Evolutionary conservation across 2,888 invertebrate species (phyloP).

Genomic region (Yponomeuta malinellus): DNA sequence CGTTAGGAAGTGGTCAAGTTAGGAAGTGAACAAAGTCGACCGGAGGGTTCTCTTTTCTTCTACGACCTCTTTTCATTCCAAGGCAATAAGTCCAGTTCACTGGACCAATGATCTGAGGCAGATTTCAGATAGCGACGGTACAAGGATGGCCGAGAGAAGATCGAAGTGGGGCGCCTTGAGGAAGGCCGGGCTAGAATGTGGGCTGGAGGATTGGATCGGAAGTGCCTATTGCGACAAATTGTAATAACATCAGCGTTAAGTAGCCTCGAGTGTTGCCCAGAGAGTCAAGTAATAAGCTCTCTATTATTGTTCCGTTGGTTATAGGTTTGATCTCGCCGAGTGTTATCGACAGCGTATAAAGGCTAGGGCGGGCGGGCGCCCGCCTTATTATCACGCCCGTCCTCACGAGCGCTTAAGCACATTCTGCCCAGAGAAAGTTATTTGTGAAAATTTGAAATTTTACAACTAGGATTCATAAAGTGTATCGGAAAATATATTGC

Average conservation of each 20-base stretch:
- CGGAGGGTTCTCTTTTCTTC: no score
- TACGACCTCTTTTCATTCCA: no score
- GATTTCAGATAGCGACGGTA: no score
- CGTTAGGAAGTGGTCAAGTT: no score
- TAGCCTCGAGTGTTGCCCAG: not conserved
- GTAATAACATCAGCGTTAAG: not conserved
- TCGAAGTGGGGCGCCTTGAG: no score
- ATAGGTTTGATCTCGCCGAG: not conserved
- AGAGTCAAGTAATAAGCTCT: not conserved
- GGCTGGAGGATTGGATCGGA: no score
- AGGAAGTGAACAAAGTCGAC: no score
- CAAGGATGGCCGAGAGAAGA: no score
- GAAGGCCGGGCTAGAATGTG: no score
- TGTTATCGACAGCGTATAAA: constrained; percentile 40
- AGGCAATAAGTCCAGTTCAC: no score
- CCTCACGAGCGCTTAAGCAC: constrained; percentile 34
- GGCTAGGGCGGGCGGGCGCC: constrained; percentile 39
- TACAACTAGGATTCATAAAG: not conserved
- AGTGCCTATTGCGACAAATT: not conserved
- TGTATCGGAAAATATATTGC: not conserved
- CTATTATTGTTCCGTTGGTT: not conserved
- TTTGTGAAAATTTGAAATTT: not conserved
- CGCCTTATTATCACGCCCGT: constrained; percentile 44
- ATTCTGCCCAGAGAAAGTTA: not conserved
- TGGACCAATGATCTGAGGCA: no score